These are phyloP conservation scores for Aleiodes leptofemur DNA, from an alignment of 2,888 invertebrate species.

Conservation along the genomic window DNA sequence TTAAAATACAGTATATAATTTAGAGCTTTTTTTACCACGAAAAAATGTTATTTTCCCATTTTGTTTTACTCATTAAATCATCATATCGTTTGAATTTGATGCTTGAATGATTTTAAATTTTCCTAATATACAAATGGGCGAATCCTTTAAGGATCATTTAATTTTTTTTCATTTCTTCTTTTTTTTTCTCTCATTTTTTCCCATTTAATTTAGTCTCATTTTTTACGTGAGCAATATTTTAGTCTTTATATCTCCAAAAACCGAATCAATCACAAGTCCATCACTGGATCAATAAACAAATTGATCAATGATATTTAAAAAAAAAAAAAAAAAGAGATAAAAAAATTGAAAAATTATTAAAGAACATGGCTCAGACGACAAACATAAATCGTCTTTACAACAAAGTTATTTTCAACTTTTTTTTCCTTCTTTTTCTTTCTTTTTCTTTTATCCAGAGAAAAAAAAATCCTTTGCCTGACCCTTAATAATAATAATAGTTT, in stretches of 20 bases:
- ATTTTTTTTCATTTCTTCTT: conserved; percentile 3
- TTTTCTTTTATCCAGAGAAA: conserved; percentile 34
- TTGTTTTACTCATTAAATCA: conserved; percentile 39
- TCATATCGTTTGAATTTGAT: conserved; percentile 11
- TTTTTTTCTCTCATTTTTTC: conserved; percentile 40
- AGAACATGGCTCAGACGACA: conserved; percentile 24
- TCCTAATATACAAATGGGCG: conserved; percentile 38
- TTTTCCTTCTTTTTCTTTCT: conserved; percentile 25
- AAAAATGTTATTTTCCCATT: conserved; percentile 46
- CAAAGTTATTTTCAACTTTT: conserved; percentile 43
- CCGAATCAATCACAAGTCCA: conserved; percentile 23
- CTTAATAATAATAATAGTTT: conserved; percentile 75
- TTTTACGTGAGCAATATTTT: conserved; percentile 43
- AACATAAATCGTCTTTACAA: not conserved
- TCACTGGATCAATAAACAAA: conserved; percentile 1
- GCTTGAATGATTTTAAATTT: conserved; percentile 34
- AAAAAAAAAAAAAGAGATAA: conserved; percentile 15
- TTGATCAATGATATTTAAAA: conserved; percentile 10
- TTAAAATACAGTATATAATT: conserved; percentile 69
- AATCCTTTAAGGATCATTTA: conserved; percentile 36
- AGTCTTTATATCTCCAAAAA: conserved; percentile 39
- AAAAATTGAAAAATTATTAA: conserved; percentile 23
- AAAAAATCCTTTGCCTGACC: conserved; percentile 66
- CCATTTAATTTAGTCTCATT: conserved; percentile 44
- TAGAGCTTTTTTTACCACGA: conserved; percentile 53